Percentiles rank a stretch among this genome's conserved stretches.
These are phyloP conservation scores for Ferrisia virgata DNA, from an alignment of 2,888 invertebrate species.

Conservation along the genomic window DNA sequence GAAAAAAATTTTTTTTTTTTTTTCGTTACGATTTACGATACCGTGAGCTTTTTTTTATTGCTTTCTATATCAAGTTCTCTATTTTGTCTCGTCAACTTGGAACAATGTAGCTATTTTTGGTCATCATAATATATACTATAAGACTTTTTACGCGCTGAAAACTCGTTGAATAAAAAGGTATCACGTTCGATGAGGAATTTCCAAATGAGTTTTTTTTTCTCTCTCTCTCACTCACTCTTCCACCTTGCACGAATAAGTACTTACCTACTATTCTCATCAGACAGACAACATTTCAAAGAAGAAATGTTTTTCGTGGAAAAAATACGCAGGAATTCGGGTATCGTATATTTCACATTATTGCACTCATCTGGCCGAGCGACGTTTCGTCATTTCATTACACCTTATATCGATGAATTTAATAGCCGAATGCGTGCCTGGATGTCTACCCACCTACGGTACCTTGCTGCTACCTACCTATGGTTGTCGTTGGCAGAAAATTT, in stretches of 20 bases:
- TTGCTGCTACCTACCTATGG: too few relatives aligned
- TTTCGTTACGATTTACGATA: not conserved
- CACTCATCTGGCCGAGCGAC: not conserved
- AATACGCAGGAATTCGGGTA: not conserved
- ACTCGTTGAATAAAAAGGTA: not conserved
- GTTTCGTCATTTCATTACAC: not conserved
- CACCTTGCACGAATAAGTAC: too few relatives aligned
- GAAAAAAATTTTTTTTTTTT: too few relatives aligned
- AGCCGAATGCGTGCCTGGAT: too few relatives aligned
- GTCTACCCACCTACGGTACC: too few relatives aligned
- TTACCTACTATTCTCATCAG: too few relatives aligned
- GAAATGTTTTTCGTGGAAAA: not conserved
- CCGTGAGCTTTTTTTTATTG: constrained; percentile 22
- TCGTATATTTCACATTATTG: not conserved
- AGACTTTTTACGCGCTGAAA: not conserved
- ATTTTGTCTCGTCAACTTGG: not conserved
- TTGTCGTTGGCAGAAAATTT: too few relatives aligned
- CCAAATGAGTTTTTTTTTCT: not conserved
- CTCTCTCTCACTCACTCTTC: too few relatives aligned
- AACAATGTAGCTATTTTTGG: constrained; percentile 15
- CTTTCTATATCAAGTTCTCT: not conserved
- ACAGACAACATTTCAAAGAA: not conserved
- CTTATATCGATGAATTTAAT: not conserved
- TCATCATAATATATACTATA: not conserved
- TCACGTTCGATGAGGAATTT: constrained; percentile 1